Evolutionary conservation across 2,113 vertebrate genomes (phyloP).

Genomic region (Oryctolagus cuniculus): DNA sequence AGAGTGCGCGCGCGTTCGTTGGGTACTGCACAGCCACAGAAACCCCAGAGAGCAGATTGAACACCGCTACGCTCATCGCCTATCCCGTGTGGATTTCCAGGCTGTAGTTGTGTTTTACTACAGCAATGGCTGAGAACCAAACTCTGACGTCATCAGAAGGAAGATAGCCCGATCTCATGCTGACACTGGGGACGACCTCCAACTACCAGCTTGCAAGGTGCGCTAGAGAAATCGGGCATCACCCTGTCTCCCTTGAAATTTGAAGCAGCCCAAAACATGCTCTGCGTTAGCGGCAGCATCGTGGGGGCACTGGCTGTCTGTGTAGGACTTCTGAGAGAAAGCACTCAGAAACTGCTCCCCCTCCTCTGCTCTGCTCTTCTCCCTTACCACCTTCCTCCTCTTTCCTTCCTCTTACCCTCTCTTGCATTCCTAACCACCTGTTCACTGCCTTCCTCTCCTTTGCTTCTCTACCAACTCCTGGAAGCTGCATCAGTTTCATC

Average conservation of each 20-base stretch:
- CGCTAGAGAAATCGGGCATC: not conserved
- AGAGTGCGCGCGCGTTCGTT: accelerated
- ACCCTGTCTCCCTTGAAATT: not conserved
- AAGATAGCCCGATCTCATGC: not conserved
- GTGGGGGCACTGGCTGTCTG: too few relatives aligned
- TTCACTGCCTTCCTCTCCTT: not conserved
- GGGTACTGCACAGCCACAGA: not conserved
- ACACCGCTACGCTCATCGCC: accelerated
- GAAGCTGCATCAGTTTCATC: not conserved
- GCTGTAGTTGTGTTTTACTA: not conserved
- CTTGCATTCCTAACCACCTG: too few relatives aligned
- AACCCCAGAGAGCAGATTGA: not conserved
- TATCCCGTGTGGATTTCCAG: accelerated
- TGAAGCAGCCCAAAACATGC: not conserved
- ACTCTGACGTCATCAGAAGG: not conserved
- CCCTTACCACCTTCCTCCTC: not conserved
- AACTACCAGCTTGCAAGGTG: not conserved
- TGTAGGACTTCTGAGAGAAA: not conserved
- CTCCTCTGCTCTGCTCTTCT: not conserved
- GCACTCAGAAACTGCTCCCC: not conserved
- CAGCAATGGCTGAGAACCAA: not conserved
- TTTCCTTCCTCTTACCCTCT: not conserved
- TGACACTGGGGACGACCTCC: not conserved
- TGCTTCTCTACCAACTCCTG: not conserved
- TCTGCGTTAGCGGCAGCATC: not conserved